Evolutionary conservation across 2,888 invertebrate genomes (phyloP).

Genomic region (Nephrotoma guestfalica): DNA sequence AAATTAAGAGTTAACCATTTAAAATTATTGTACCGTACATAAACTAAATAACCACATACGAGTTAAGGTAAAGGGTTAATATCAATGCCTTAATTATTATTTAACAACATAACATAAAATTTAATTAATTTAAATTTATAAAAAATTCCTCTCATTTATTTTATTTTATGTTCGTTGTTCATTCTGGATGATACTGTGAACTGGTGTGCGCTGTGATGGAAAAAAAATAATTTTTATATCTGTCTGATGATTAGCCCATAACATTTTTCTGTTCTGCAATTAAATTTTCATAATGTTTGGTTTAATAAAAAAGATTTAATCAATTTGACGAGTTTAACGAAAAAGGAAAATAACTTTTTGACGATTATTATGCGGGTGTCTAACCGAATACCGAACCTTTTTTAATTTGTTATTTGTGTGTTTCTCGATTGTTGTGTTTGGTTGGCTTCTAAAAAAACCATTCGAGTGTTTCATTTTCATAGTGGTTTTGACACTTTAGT

Average conservation of each 20-base stretch:
- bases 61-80: neutral
- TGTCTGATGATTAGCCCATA: neutral
- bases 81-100: neutral
- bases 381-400: neutral
- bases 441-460: neutral
- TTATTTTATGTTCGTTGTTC: neutral
- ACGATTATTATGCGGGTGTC: neutral
- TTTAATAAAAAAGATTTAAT: neutral
- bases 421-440: neutral
- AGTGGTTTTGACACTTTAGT: neutral
- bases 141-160: neutral
- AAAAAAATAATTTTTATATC: neutral
- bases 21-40: neutral
- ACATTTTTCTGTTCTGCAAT: neutral
- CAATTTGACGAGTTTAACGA: neutral
- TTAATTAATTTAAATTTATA: neutral
- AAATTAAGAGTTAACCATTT: neutral
- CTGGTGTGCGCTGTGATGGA: neutral
- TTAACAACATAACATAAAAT: neutral
- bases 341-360: neutral
- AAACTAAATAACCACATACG: neutral
- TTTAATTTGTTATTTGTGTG: neutral
- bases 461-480: neutral
- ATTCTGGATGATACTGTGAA: neutral
- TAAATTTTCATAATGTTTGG: neutral